Conservation (phyloP, 2,113 vertebrate species). For the Anser brachyrhynchus region DNA sequence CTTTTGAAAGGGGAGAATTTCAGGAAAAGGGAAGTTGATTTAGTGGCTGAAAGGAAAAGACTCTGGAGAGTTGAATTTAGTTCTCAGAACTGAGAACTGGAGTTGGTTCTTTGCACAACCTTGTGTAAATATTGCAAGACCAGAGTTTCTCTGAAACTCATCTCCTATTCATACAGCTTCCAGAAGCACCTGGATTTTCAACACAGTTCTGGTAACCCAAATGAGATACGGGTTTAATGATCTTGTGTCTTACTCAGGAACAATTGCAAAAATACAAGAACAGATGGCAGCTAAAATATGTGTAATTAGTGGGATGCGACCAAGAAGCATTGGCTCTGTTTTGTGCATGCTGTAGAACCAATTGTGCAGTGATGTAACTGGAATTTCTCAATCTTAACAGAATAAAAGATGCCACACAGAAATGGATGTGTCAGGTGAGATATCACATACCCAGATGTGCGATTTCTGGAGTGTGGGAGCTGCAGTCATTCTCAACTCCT, state of each 20-base stretch:
- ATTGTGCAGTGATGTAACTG: fast-evolving
- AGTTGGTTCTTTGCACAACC: background rate
- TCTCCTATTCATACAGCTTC: background rate
- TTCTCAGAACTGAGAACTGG: background rate
- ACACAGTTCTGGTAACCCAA: background rate
- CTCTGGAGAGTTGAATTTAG: background rate
- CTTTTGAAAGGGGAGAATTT: conserved; percentile 24
- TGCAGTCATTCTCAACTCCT: background rate
- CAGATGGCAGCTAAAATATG: background rate
- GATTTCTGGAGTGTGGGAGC: background rate
- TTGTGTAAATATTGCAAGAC: background rate
- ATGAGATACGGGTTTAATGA: background rate
- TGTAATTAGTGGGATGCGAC: background rate
- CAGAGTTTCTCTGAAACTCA: background rate
- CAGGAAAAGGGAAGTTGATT: background rate
- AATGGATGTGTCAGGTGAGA: background rate
- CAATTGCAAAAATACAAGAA: background rate
- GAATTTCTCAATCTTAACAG: background rate
- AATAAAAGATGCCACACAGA: background rate
- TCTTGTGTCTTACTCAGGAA: background rate
- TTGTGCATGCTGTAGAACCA: background rate
- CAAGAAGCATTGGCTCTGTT: background rate
- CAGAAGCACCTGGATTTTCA: background rate
- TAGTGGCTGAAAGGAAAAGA: background rate
- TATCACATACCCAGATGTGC: no score